Base-by-base conservation (phyloP, 2,797 vertebrate genomes). In the Oreortyx pictus region DNA sequence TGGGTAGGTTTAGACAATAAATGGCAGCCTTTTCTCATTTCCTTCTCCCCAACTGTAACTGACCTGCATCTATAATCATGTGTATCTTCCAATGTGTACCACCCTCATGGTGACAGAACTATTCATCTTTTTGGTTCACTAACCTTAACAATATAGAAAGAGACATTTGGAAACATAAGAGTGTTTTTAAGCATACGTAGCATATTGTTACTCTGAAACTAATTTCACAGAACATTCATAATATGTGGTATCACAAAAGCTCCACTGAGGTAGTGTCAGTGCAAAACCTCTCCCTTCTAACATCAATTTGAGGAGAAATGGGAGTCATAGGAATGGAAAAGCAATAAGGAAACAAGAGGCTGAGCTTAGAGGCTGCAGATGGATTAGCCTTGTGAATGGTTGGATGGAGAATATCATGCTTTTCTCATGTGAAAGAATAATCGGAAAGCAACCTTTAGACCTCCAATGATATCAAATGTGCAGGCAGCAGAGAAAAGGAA, bases 141-240 rank as follows among this genome's bases (percentile, higher is more conserved):
- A 79, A 73, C 20, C 47, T 91, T 49, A 60, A 35, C 44, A 81
- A 79, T 47, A 89, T 39, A 57, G 47, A 84, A 76, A 47, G 60
- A 93, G 35, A 49, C 70, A 50, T 61, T 86, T 86, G 67, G 64
- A 94, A 93, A 82, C 16, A 2, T 49, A 89, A 92, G 46, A 35
- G 57, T 22, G 22, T 91, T 89, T 85, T 57, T 89, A 67, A 91
- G 44, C 74, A 24, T 43, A 24, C 35, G 31, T 11, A 35, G 31
- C 0, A 0, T 86, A 76, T 89, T 31, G 60, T 88, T 90, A 61
- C 73, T 86, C 71, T 86, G 76, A 68, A 93, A 85, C 29, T 47
- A 79, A 71, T 91, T 94, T 96, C 82, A 71, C 47, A 88, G 82
- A 93, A n/a, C 41, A 84, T 80, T 46, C 2, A 0, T 82, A 91